These are phyloP conservation scores for Microtus agrestis DNA, from an alignment of 2,797 vertebrate species.

Conservation along the genomic window DNA sequence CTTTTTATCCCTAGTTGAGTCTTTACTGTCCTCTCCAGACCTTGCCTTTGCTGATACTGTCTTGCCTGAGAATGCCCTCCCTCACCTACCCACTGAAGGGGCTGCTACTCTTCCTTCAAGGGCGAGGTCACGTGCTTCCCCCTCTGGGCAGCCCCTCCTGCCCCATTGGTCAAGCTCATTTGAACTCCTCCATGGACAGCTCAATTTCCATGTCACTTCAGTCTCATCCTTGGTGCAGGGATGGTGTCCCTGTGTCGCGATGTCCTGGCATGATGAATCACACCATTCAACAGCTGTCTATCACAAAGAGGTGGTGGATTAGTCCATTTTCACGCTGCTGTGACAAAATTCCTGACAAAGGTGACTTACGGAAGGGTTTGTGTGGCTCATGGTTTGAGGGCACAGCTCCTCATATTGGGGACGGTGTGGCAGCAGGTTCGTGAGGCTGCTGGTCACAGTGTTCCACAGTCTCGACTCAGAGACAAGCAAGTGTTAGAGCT, in stretches of 20 bases:
- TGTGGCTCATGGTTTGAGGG: background rate
- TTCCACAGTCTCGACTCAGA: background rate
- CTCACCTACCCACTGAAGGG: background rate
- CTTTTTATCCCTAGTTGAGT: background rate
- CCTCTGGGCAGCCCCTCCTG: background rate
- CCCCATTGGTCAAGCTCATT: background rate
- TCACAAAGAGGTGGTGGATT: background rate
- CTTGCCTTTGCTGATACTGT: background rate
- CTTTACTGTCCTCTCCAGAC: background rate
- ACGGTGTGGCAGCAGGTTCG: background rate
- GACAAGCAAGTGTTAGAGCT: too few species aligned
- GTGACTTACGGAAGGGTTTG: background rate
- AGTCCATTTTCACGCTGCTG: too few species aligned
- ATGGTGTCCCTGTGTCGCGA: background rate
- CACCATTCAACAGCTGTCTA: background rate
- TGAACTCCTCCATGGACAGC: background rate
- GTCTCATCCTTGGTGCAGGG: background rate
- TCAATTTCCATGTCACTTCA: background rate
- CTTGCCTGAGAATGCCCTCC: background rate
- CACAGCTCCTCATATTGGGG: background rate
- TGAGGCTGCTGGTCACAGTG: background rate
- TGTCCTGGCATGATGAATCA: background rate
- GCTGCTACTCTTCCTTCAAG: background rate
- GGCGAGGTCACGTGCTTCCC: slow-evolving; percentile 3
- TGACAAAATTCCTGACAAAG: background rate